Percentiles rank a stretch among this genome's conserved stretches.
Evolutionary conservation across 1,140 invertebrate genomes (phyloP).

Genomic region (Drosophila oshimai): DNA sequence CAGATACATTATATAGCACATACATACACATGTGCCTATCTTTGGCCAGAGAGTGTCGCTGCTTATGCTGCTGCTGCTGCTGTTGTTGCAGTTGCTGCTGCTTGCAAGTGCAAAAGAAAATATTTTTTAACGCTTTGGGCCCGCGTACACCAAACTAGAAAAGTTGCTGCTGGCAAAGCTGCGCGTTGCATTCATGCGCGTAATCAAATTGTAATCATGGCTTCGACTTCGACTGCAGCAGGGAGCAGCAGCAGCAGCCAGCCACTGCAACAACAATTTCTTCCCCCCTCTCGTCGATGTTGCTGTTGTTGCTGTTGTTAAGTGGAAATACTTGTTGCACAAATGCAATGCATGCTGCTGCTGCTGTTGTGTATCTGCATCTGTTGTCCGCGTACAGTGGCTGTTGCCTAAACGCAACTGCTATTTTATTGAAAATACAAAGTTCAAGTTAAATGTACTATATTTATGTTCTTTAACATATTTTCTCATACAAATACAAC

Average conservation of each 20-base stretch:
- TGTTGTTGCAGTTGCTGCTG: conserved; percentile 10
- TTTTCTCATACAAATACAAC: no score
- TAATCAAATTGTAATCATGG: conserved; percentile 81
- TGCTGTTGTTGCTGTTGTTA: conserved; percentile 64
- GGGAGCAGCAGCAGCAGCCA: conserved; percentile 38
- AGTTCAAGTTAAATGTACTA: neutral
- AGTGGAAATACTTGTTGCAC: conserved; percentile 82
- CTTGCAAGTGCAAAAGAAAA: conserved; percentile 75
- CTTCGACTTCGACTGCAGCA: conserved; percentile 61
- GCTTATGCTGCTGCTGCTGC: conserved; percentile 10
- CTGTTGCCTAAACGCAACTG: conserved; percentile 9
- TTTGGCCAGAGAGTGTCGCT: conserved; percentile 52
- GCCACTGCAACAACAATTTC: conserved; percentile 28
- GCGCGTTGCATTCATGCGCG: conserved; percentile 77
- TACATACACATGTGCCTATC: conserved; percentile 51
- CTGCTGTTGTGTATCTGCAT: conserved; percentile 51
- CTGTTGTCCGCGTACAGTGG: conserved; percentile 55
- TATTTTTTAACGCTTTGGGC: conserved; percentile 79
- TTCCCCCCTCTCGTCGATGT: conserved; percentile 24
- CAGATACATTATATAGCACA: conserved; percentile 75
- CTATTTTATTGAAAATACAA: neutral
- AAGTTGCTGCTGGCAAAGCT: conserved; percentile 55
- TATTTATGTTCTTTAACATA: no score
- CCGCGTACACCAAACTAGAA: conserved; percentile 67
- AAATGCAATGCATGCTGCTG: conserved; percentile 74